phyloP scores from a whole-genome alignment of 2,888 invertebrate species.

The Arctia plantaginis region DNA sequence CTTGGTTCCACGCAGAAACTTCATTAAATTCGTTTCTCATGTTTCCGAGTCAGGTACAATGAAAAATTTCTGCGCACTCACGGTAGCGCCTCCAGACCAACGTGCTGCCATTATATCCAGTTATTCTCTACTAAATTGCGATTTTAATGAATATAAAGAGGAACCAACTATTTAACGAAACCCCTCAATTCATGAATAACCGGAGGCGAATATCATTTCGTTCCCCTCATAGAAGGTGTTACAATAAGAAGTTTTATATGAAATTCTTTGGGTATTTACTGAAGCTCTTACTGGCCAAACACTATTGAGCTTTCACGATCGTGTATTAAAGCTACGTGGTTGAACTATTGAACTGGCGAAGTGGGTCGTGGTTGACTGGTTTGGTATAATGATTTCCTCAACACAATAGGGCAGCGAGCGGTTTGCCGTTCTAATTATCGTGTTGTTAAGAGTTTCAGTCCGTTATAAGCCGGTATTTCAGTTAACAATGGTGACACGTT shows the following conservation, averaged over 20 bases:
- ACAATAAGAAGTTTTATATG: constrained; percentile 45
- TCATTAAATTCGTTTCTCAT: constrained; percentile 12
- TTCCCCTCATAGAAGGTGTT: constrained; percentile 43
- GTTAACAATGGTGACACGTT: constrained; percentile 69
- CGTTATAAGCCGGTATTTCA: constrained; percentile 62
- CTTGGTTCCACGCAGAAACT: constrained; percentile 3
- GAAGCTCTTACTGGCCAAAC: constrained; percentile 27
- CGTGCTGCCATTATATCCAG: not conserved
- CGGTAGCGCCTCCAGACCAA: not conserved
- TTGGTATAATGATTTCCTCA: constrained; percentile 50
- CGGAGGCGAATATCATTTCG: constrained; percentile 30
- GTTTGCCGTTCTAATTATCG: constrained; percentile 67
- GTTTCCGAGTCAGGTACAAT: constrained; percentile 11
- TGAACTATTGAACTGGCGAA: constrained; percentile 17
- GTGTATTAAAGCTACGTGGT: constrained; percentile 18
- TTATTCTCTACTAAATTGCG: constrained; percentile 7
- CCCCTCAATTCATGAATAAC: constrained; percentile 44
- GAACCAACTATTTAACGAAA: constrained; percentile 23
- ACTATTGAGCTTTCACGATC: constrained; percentile 29
- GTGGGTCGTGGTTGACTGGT: constrained; percentile 41
- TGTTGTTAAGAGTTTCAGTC: constrained; percentile 63
- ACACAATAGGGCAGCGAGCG: constrained; percentile 54
- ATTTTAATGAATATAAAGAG: constrained; percentile 30
- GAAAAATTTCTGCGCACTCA: not conserved
- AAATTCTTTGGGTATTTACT: constrained; percentile 47